These are phyloP conservation scores for Lysiphlebus fabarum DNA, from an alignment of 1,140 invertebrate genomes.

Conservation along the genomic window DNA sequence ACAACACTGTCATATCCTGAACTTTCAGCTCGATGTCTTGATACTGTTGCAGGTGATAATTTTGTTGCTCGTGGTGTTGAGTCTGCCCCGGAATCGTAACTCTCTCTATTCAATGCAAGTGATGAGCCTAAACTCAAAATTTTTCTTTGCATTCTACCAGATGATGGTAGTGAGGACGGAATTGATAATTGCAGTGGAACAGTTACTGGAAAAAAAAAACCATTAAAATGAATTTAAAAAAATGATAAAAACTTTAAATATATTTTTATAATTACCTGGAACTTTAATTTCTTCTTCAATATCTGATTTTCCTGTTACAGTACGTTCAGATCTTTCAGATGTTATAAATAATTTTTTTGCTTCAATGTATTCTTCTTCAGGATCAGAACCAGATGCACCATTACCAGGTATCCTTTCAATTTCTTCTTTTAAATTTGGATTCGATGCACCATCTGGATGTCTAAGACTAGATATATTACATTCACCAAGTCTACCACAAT, in stretches of 20 bases:
- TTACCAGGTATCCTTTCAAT: constrained; percentile 66
- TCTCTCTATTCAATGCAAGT: constrained; percentile 60
- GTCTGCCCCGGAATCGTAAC: constrained; percentile 78
- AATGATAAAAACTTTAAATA: constrained; percentile 11
- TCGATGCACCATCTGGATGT: constrained; percentile 87
- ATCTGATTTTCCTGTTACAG: constrained; percentile 56
- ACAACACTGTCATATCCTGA: constrained; percentile 85
- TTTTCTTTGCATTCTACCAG: constrained; percentile 56
- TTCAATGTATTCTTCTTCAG: constrained; percentile 60
- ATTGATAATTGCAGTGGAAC: constrained; percentile 52
- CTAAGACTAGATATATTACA: constrained; percentile 71
- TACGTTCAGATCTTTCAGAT: constrained; percentile 47
- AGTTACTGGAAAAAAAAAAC: constrained; percentile 27
- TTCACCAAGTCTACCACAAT: constrained; percentile 52
- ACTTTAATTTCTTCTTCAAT: constrained; percentile 54
- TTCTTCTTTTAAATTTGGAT: constrained; percentile 80
- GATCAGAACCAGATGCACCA: constrained; percentile 62
- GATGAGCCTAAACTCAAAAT: constrained; percentile 60
- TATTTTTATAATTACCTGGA: constrained; percentile 41
- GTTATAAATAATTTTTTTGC: constrained; percentile 59
- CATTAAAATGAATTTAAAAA: background rate
- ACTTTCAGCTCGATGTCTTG: constrained; percentile 70
- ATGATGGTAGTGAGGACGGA: constrained; percentile 55
- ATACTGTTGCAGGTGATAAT: constrained; percentile 69
- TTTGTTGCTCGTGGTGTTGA: constrained; percentile 75